A percentile compares a stretch with the other conserved stretches of the same genome.
These are phyloP conservation scores for Aegithalos caudatus DNA, from an alignment of 2,113 vertebrate genomes.

Conservation along the genomic window DNA sequence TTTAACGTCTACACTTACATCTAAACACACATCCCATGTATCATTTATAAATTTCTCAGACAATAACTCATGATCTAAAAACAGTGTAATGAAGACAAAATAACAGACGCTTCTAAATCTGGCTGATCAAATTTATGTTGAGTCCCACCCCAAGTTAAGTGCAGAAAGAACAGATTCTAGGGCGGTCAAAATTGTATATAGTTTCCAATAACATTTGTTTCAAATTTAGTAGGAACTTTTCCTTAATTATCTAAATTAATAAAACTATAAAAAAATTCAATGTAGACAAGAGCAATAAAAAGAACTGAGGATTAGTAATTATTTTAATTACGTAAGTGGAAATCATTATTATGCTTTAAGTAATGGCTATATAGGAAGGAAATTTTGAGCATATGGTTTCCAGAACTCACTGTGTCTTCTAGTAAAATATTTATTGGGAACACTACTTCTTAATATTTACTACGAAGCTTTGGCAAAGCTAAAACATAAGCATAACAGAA, in stretches of 20 bases:
- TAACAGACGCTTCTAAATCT: conserved; percentile 8
- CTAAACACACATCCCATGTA: neutral
- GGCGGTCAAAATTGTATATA: neutral
- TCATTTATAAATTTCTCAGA: neutral
- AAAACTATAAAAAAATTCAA: conserved; percentile 25
- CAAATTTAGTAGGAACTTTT: conserved; percentile 39
- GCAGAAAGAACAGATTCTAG: neutral
- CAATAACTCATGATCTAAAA: neutral
- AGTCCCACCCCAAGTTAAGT: conserved; percentile 9
- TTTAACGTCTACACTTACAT: neutral
- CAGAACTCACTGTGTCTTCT: conserved; percentile 9
- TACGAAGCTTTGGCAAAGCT: neutral
- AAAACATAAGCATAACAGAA: conserved; percentile 29
- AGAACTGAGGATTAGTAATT: conserved; percentile 5
- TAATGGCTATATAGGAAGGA: neutral
- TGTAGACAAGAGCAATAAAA: conserved; percentile 3
- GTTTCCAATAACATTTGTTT: conserved; percentile 60
- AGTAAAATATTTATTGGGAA: conserved; percentile 58
- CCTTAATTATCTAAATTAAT: conserved; percentile 57
- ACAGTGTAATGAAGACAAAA: neutral
- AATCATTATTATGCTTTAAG: conserved; percentile 20
- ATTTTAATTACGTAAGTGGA: conserved; percentile 47
- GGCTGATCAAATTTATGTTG: neutral
- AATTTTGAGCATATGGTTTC: conserved; percentile 26
- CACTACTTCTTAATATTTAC: conserved; percentile 44